Base-by-base conservation (phyloP, 2,888 invertebrate species). In the Drosophila rubida region DNA sequence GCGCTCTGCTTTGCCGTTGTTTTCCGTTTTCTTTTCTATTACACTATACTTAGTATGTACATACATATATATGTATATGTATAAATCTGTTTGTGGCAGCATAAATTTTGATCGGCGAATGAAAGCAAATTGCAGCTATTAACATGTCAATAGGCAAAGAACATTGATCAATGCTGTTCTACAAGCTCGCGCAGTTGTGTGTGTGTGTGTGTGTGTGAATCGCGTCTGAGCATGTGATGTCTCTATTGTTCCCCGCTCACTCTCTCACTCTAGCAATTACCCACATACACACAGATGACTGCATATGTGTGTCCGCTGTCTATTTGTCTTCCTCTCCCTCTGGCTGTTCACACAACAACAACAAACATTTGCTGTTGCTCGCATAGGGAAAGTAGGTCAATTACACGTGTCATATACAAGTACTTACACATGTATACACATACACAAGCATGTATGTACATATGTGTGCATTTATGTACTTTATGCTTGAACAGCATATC, bases 341-440 rank as follows among this genome's bases (percentile, higher is more conserved):
- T 37, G 46, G 13, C 35, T 37, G 35, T 37, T 37, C 23, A 48
- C 44, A 54, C 30, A 53, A 48, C 25, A 25, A 25, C 25, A 25
- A 53, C 5, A 64, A 27, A 58, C 62, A 50, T 46, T 67, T 65
- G 62, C 54, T 65, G 14, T 49, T 61, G 74, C 74, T 83, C 67
- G 80, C 68, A 77, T 84, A 87, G 90, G 81, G 90, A 90, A 90
- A 90, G 90, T 90, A 80, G 90, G 90, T 90, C 90, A 90, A 87
- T 90, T 90, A 88, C 90, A 90, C 90, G 90, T 90, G 90, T 85
- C 86, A 80, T 71, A 62, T 77, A 63, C 64, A 59, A 62, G 64
- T 78, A 68, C 65, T 35, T 57, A 41, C 39, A 46, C 46, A 54
- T 32, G 35, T 50, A 50, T 19, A 48, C 42, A 51, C 25, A 49